Evolutionary conservation across 2,888 invertebrate genomes (phyloP).

Genomic region (Lasius platythorax): DNA sequence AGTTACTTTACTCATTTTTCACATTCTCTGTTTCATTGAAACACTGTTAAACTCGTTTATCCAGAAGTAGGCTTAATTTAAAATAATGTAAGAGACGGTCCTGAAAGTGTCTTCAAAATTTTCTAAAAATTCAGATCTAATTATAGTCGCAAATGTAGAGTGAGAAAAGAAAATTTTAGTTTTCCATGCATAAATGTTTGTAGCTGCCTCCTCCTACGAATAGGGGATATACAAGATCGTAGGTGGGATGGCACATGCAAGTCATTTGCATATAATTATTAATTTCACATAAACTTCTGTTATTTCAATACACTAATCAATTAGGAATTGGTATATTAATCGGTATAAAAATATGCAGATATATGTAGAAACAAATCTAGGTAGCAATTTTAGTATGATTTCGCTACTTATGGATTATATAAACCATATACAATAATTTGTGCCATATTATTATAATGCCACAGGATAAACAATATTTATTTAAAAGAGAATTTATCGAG

Average conservation of each 20-base stretch:
- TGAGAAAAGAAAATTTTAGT: neutral
- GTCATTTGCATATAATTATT: neutral
- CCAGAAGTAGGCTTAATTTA: constrained; percentile 15
- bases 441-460: neutral
- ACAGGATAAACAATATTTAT: neutral
- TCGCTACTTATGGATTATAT: neutral
- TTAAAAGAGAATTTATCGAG: neutral
- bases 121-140: neutral
- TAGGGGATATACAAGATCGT: neutral
- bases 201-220: neutral
- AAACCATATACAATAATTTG: neutral
- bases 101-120: neutral
- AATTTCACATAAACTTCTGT: neutral
- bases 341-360: neutral
- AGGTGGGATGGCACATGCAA: neutral
- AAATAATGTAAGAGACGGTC: neutral
- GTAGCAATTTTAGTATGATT: neutral
- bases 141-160: neutral
- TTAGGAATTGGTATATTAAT: neutral
- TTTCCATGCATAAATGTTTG: neutral
- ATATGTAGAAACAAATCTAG: neutral
- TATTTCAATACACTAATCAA: constrained; percentile 9
- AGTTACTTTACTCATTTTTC: constrained; percentile 21
- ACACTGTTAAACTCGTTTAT: constrained; percentile 23
- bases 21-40: constrained; percentile 18